phyloP scores from a whole-genome alignment of 2,797 vertebrate genomes.

The Pangasius krempfi region DNA sequence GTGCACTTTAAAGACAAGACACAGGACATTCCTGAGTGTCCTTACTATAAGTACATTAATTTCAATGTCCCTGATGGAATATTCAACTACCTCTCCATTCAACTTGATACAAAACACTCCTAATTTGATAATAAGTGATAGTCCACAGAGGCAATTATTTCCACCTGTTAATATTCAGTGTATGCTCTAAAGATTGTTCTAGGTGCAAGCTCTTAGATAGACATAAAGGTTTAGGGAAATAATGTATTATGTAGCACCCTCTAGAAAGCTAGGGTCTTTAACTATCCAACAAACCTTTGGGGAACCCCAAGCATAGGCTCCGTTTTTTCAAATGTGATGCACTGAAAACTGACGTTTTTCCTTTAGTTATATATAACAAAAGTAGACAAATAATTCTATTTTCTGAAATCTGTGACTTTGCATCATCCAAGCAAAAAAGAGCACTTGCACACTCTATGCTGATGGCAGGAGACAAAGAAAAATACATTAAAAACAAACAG shows the following conservation, averaged over 20 bases:
- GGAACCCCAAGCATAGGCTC: background rate
- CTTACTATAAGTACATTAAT: slow-evolving; percentile 40
- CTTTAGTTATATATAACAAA: background rate
- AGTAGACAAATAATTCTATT: background rate
- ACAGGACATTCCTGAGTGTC: slow-evolving; percentile 34
- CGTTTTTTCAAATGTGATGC: background rate
- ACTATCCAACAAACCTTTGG: background rate
- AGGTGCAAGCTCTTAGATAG: slow-evolving; percentile 2
- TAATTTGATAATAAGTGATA: slow-evolving; percentile 43
- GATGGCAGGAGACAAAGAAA: background rate
- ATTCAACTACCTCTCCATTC: slow-evolving; percentile 39
- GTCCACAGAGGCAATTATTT: slow-evolving; percentile 36
- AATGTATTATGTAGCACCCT: no score
- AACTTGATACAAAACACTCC: slow-evolving; percentile 39
- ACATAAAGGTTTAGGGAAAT: background rate
- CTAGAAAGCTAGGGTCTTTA: background rate
- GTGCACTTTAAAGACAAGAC: slow-evolving; percentile 32
- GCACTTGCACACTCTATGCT: background rate
- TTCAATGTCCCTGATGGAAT: slow-evolving; percentile 26
- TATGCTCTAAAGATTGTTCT: slow-evolving; percentile 25
- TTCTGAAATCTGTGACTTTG: background rate
- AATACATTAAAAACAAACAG: background rate
- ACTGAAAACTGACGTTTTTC: background rate
- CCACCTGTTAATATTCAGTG: background rate
- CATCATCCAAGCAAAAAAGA: background rate